Evolutionary conservation across 1,140 invertebrate species (phyloP), one percentile per base, ranked within the genome.

Genomic region (Drosophila guanche): DNA sequence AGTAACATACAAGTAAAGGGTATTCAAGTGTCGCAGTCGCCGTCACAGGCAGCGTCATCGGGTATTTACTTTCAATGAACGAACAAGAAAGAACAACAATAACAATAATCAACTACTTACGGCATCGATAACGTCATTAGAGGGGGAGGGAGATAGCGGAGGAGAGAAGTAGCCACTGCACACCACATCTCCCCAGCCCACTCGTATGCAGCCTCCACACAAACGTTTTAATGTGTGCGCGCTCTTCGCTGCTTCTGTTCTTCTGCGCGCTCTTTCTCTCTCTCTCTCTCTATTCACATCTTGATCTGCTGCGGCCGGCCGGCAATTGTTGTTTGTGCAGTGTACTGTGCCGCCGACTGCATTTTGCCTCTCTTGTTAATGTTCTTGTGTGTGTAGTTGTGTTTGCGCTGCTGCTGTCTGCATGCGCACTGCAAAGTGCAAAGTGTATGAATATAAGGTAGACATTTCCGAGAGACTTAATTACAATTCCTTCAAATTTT

Each of bases 111-210:
- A 58, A 76, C 67, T 62, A 72, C 75, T 84, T 83, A 84, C 57
- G 79, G 53, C 79, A 83, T 84, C 74, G 65, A 79, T 78, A 83
- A 79, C 79, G 79, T 84, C 79, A 84, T 83, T 46, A 54, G 74
- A 62, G 20, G 33, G 14, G 29, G 55, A 48, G 42, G 45, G 8
- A 51, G 43, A 25, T 52, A 51, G 37, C 10, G 25, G 42, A 40
- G 22, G n/a, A 40, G 25, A 46, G 57, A 47, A 53, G 47, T 51
- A 7, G 46, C 23, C 22, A 27, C 55, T 25, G 23, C 43, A 23
- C 22, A n/a, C 42, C 7, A 42, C 61, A 14, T 20, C 23, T 10
- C 27, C 46, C 7, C 33, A 27, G 7, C n/a, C 40, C 60, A 20
- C 25, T 12, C 23, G 16, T 10, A 7, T 27, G n/a, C 7, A 22